Evolutionary conservation across 2,113 vertebrate genomes (phyloP), one percentile per base, ranked within the genome.

Genomic region (Bombycilla garrulus): DNA sequence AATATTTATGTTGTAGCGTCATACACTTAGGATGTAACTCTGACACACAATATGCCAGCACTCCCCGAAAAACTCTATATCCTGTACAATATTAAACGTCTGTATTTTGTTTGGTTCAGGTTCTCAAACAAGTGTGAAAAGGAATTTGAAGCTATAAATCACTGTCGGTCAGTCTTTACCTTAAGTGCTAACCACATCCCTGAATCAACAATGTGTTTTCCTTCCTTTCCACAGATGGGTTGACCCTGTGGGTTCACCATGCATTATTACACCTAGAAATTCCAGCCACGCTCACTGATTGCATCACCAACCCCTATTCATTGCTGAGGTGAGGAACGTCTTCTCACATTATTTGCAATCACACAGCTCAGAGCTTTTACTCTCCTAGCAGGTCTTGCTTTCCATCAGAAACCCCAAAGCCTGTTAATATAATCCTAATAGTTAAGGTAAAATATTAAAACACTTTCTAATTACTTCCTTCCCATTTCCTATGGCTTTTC

Each of bases 61-160:
- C 24, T 81, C 70, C 78, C 60, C 64, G 93, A 94, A 97, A 95
- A 95, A 54, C 71, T 78, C 88, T 91, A 90, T 53, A 95, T 97
- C 96, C 96, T 97, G 95, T 92, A 58, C 92, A 88, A 93, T 95
- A 96, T 95, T 94, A 95, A 95, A 94, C 0, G 90, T 92, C 94
- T 97, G 94, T 97, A 91, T 96, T 97, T 97, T 95, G 95, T 96
- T 97, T 97, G 90, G 93, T 96, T 95, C 96, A 95, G 80, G 74
- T 94, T 95, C 96, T 96, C 86, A 84, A 62, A 70, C 76, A 96
- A 97, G 95, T 95, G 95, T 95, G 91, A 97, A 96, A 95, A 96
- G 95, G 95, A 97, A 97, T 97, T 97, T 95, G 81, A 92, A 90
- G 57, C 54, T 74, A 94, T 97, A 97, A 96, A 97, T 97, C 96